Conservation (phyloP, 2,888 invertebrate species). For the Myopa tessellatipennis region DNA sequence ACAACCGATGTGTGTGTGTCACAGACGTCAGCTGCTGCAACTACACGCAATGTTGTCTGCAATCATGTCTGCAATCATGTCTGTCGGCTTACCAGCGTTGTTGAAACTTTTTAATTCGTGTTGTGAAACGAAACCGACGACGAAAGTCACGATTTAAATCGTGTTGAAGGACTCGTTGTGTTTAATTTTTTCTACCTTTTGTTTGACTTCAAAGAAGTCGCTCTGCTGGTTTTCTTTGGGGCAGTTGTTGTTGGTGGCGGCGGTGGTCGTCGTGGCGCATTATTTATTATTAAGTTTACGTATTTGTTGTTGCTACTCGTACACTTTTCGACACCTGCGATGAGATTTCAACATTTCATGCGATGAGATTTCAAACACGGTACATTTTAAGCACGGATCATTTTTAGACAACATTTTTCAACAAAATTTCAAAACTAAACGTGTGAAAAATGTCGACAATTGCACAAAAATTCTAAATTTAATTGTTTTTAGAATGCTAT, state of each 20-base stretch:
- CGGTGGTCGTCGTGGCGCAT: neutral
- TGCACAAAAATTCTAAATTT: no score
- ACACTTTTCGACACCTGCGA: no score
- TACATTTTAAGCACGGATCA: no score
- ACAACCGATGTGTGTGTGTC: neutral
- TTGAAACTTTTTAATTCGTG: constrained; percentile 45
- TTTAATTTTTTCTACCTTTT: constrained; percentile 16
- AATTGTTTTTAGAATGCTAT: no score
- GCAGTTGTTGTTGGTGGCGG: neutral
- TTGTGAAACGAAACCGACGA: constrained; percentile 41
- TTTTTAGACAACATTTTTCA: no score
- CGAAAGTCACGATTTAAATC: constrained; percentile 44
- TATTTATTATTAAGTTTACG: no score
- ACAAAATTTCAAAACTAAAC: no score
- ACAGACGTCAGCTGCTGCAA: neutral
- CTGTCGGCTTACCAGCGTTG: constrained; percentile 17
- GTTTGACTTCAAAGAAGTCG: constrained; percentile 46
- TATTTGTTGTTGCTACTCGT: no score
- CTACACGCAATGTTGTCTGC: neutral
- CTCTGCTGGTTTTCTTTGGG: neutral
- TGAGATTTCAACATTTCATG: no score
- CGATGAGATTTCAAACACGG: no score
- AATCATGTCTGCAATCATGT: neutral
- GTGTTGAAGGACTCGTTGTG: constrained; percentile 35
- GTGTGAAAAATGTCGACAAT: no score